Conservation (phyloP, 2,797 vertebrate species). For the Florisuga fusca region DNA sequence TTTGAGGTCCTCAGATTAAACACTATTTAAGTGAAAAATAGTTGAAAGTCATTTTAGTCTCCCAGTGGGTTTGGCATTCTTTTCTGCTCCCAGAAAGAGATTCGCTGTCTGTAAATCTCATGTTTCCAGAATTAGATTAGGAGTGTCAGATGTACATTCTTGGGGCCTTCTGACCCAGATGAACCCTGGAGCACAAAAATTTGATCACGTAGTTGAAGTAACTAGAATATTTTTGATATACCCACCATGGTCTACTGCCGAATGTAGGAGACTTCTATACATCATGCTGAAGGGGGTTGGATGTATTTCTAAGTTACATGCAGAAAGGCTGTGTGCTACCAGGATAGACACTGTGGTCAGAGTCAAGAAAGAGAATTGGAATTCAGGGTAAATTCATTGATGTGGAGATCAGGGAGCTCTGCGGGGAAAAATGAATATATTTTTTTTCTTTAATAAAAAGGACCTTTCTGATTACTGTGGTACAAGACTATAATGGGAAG, state of each 20-base stretch:
- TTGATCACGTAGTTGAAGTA: neutral
- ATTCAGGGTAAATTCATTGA: neutral
- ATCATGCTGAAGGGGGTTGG: neutral
- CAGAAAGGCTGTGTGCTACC: neutral
- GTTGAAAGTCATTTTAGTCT: slow-evolving; percentile 14
- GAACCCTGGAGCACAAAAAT: slow-evolving; percentile 31
- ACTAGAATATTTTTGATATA: neutral
- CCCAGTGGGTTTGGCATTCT: slow-evolving; percentile 5
- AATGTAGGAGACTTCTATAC: neutral
- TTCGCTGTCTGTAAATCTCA: slow-evolving; percentile 47
- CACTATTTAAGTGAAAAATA: neutral
- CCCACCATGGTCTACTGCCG: neutral
- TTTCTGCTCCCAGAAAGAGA: slow-evolving; percentile 42
- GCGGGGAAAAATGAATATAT: too few relatives aligned
- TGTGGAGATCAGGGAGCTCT: neutral
- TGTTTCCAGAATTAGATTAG: slow-evolving; percentile 58
- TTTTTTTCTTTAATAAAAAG: accelerated
- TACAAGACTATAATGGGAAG: accelerated
- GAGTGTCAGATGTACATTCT: slow-evolving; percentile 42
- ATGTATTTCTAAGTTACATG: neutral
- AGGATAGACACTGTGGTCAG: neutral
- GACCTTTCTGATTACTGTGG: neutral
- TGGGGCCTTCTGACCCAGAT: slow-evolving; percentile 43
- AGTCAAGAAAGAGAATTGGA: neutral
- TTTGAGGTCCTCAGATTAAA: slow-evolving; percentile 16